A percentile compares a stretch with the other conserved stretches of the same genome.
Evolutionary conservation across 2,113 vertebrate genomes (phyloP).

Genomic region (Cochlearius cochlearius): DNA sequence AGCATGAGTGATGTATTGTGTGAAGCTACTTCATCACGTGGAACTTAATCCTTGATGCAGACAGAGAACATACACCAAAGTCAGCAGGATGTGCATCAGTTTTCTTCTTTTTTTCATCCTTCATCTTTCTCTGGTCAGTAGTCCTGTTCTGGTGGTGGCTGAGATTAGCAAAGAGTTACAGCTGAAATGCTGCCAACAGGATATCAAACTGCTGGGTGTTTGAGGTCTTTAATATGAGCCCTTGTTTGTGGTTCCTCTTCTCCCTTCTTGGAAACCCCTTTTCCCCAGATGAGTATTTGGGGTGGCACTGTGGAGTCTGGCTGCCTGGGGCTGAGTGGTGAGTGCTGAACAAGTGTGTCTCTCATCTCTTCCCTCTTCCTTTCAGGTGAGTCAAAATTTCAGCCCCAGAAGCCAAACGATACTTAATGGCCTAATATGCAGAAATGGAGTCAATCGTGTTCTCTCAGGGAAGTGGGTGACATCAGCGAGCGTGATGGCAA

Average conservation of each 20-base stretch:
- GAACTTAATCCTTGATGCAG: background rate
- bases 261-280: background rate
- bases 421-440: background rate
- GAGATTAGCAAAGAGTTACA: background rate
- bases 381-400: background rate
- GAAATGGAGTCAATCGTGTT: rapidly evolving
- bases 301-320: background rate
- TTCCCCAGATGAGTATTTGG: background rate
- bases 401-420: background rate
- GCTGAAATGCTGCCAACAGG: background rate
- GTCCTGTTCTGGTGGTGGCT: background rate
- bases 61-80: background rate
- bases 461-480: background rate
- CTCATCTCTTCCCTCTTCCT: background rate
- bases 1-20: background rate
- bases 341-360: background rate
- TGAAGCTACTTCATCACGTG: background rate
- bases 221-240: background rate
- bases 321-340: background rate
- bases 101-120: background rate
- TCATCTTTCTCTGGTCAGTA: background rate
- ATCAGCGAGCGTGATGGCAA: background rate
- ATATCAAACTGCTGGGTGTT: background rate
- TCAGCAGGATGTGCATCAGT: background rate
- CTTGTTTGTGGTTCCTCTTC: background rate